Evolutionary conservation across 1,140 invertebrate genomes (phyloP).

Genomic region (Zaprionus africanus): DNA sequence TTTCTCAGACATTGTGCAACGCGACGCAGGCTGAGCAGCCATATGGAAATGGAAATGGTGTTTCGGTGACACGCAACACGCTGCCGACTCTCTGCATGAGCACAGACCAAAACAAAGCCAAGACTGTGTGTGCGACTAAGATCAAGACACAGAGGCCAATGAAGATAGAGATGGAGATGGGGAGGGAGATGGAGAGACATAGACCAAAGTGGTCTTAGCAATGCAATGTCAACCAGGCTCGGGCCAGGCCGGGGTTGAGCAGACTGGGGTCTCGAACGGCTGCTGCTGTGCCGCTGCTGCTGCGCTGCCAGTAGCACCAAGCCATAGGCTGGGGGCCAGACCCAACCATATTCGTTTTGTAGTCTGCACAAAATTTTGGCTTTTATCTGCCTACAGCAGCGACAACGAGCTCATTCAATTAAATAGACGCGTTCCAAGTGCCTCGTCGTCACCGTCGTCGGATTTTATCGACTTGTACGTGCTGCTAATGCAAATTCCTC

Average conservation of each 20-base stretch:
- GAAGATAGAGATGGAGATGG: slow-evolving; percentile 2
- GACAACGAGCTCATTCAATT: slow-evolving; percentile 57
- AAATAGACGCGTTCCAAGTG: slow-evolving; percentile 62
- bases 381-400: slow-evolving; percentile 43
- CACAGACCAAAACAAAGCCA: slow-evolving; percentile 21
- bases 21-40: slow-evolving; percentile 36
- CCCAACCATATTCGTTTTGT: slow-evolving; percentile 1
- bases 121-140: background rate
- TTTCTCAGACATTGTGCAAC: slow-evolving; percentile 38
- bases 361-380: slow-evolving; percentile 26
- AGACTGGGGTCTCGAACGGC: background rate
- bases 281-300: background rate
- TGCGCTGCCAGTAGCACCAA: background rate
- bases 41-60: slow-evolving; percentile 54
- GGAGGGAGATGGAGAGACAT: slow-evolving; percentile 2
- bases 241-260: slow-evolving; percentile 53
- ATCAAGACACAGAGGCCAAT: background rate
- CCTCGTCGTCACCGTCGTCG: slow-evolving; percentile 19
- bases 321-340: slow-evolving; percentile 8
- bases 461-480: slow-evolving; percentile 26
- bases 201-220: slow-evolving; percentile 25
- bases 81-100: slow-evolving; percentile 32
- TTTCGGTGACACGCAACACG: slow-evolving; percentile 71
- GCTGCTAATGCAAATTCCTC: slow-evolving; percentile 37
- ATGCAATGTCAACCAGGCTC: slow-evolving; percentile 68